Conservation (phyloP, 2,797 vertebrate genomes). For the Diplodus sargus region DNA sequence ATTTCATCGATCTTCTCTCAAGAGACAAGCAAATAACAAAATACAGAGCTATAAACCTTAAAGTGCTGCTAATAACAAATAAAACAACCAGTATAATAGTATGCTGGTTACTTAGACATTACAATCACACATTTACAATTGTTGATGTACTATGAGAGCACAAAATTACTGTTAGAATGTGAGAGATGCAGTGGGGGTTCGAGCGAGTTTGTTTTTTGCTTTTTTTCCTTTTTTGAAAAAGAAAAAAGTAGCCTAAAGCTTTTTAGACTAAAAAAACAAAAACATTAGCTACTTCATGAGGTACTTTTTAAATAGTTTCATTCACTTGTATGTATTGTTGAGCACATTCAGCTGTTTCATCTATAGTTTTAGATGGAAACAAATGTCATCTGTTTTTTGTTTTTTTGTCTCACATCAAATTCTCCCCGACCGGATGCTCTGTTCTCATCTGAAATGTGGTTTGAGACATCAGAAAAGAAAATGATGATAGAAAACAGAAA, state of each 20-base stretch:
- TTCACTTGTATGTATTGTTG: neutral
- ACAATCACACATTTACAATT: conserved; percentile 5
- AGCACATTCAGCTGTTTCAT: neutral
- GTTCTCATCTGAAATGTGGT: neutral
- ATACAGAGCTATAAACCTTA: neutral
- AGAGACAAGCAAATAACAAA: neutral
- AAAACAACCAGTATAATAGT: neutral
- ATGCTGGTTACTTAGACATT: conserved; percentile 10
- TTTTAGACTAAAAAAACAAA: neutral
- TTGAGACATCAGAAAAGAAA: neutral
- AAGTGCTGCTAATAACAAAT: neutral
- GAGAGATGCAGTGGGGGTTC: neutral
- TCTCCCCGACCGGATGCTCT: neutral
- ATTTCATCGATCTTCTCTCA: neutral
- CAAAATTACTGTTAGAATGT: neutral
- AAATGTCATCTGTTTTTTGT: conserved; percentile 1
- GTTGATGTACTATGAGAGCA: conserved; percentile 1
- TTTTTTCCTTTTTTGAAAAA: too few species aligned
- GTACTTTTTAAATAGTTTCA: neutral
- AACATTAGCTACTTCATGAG: too few species aligned
- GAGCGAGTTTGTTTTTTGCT: too few species aligned
- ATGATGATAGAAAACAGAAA: neutral
- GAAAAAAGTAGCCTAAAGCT: neutral
- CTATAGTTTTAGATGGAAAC: neutral
- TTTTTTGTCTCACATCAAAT: neutral